Base-by-base conservation (phyloP, 2,888 invertebrate species). In the Ommatoiulus sabulosus region DNA sequence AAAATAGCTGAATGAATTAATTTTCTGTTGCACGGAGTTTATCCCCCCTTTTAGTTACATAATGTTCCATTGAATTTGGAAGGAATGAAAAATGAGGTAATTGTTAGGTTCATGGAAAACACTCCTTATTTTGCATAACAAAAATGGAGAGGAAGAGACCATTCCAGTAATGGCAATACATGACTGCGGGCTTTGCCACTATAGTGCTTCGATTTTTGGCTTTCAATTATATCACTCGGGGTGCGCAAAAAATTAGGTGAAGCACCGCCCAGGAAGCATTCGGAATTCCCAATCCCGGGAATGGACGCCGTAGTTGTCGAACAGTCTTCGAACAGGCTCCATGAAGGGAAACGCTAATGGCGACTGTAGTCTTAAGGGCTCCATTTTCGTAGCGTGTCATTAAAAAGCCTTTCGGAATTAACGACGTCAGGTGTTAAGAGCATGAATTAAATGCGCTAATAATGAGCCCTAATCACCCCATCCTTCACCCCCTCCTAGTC, bases 381-480 rank as follows among this genome's bases (percentile, higher is more conserved):
- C 80, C 80, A 80, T 80, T 80, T 43, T 80, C 80, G 80, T 24
- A 15, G 15, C 80, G 12, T 80, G 80, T 24, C 80, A 43, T 80
- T 80, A 80, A 80, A 80, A 80, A 35, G 80, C 80, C 80, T 80
- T 43, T 80, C 80, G 8, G 80, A 80, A 80, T 80, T 80, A 80
- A 80, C 80, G 80, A 80, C 80, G 35, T 24, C 80, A 80, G 80
- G 80, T 80, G 80, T 80, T 80, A 80, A 80, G 80, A 80, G 80
- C 24, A 24, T 15, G 80, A 80, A 80, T 80, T 80, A 80, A 80
- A 80, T 12, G 80, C 35, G 10, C 43, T 43, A 80, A 12, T 80
- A 80, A 80, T 80, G 80, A 80, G 80, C 80, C 80, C 80, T 80
- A 80, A 80, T 80, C 24, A 80, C 24, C 72, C 72, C 72, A 24